phyloP scores from a whole-genome alignment of 1,140 invertebrate genomes.

The Drosophila teissieri region DNA sequence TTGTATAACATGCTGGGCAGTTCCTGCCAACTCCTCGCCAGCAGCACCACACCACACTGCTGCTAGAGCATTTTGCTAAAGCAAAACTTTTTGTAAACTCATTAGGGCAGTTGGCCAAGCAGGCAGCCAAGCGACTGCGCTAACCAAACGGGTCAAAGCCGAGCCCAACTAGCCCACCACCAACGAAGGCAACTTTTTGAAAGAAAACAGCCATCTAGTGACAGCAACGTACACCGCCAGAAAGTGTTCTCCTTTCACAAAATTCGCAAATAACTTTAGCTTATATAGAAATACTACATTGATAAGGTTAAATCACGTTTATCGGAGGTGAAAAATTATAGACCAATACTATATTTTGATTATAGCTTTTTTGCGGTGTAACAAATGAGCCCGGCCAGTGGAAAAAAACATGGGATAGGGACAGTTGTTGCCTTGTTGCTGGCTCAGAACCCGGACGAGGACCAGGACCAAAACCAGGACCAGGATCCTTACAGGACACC shows the following conservation, averaged over 20 bases:
- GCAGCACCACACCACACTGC: background rate
- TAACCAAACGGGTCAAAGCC: constrained; percentile 58
- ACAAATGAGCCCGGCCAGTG: background rate
- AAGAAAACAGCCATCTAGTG: constrained; percentile 59
- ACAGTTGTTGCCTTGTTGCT: too few relatives aligned
- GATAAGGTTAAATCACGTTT: too few relatives aligned
- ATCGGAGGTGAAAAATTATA: too few relatives aligned
- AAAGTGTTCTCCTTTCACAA: too few relatives aligned
- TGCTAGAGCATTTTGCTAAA: constrained; percentile 58
- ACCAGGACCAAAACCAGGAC: background rate
- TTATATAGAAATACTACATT: too few relatives aligned
- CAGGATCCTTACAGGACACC: constrained; percentile 26
- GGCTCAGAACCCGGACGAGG: constrained; percentile 6
- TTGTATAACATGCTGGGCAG: constrained; percentile 78
- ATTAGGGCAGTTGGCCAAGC: constrained; percentile 80
- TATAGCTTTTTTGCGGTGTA: background rate
- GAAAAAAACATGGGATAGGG: background rate
- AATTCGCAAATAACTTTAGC: too few relatives aligned
- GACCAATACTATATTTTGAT: background rate
- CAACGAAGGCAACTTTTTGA: constrained; percentile 51
- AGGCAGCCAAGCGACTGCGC: constrained; percentile 64
- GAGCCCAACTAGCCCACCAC: constrained; percentile 7
- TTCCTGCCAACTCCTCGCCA: constrained; percentile 46
- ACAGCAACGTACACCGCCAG: constrained; percentile 8
- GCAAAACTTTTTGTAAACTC: constrained; percentile 82